phyloP scores from a whole-genome alignment of 2,113 vertebrate genomes.

The Sapayoa aenigma region DNA sequence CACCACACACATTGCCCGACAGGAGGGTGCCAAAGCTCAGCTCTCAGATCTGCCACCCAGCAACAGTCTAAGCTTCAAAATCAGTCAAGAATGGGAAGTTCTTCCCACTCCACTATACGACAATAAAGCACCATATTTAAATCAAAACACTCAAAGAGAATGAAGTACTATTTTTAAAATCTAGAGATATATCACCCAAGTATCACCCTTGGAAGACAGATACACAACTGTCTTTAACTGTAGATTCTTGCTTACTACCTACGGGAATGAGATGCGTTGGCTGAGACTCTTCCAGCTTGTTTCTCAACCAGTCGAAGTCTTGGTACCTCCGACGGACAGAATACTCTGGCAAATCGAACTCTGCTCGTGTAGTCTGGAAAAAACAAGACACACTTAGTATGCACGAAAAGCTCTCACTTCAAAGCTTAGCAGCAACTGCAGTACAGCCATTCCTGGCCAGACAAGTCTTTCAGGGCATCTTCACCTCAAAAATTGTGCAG shows the following conservation, averaged over 20 bases:
- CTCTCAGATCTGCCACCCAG: background rate
- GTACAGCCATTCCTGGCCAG: background rate
- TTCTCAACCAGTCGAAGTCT: slow-evolving; percentile 96
- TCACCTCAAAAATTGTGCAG: background rate
- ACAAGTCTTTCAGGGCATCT: background rate
- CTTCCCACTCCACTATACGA: background rate
- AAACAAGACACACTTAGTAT: background rate
- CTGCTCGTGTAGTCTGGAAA: slow-evolving; percentile 87
- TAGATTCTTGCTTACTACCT: slow-evolving; percentile 75
- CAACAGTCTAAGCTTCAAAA: background rate
- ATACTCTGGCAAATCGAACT: slow-evolving; percentile 96
- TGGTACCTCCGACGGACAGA: slow-evolving; percentile 92
- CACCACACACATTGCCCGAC: background rate
- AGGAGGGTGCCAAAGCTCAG: background rate
- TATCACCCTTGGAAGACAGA: background rate
- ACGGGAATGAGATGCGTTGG: slow-evolving; percentile 98
- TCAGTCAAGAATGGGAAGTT: background rate
- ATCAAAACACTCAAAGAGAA: background rate
- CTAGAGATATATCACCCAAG: background rate
- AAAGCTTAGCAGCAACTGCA: background rate
- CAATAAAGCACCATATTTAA: background rate
- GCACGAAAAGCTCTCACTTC: background rate
- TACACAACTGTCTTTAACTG: background rate
- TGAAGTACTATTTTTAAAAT: background rate
- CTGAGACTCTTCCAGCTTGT: slow-evolving; percentile 93